These are phyloP conservation scores for Apodemia duryi DNA, from an alignment of 2,888 invertebrate genomes.

Conservation along the genomic window DNA sequence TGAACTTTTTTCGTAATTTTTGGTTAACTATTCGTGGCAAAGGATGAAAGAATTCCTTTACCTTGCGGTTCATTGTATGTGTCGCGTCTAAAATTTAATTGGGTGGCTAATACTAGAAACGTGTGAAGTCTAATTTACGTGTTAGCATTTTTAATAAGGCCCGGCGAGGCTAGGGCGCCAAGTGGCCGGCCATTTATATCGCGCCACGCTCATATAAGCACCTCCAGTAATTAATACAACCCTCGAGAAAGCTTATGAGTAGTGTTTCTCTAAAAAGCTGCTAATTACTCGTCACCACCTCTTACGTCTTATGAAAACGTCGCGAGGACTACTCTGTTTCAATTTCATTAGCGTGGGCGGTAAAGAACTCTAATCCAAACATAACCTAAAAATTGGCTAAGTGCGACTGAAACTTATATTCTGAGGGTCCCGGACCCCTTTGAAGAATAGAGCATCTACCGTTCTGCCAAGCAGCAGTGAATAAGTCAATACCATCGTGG, in stretches of 20 bases:
- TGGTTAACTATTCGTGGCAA: not conserved
- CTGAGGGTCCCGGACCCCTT: no score
- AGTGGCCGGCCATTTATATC: constrained; percentile 74
- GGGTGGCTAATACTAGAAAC: constrained; percentile 71
- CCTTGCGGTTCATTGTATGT: constrained; percentile 52
- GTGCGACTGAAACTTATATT: no score
- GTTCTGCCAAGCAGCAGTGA: no score
- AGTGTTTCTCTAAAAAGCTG: constrained; percentile 72
- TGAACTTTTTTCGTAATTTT: not conserved
- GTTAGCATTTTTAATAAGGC: constrained; percentile 79
- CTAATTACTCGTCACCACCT: constrained; percentile 68
- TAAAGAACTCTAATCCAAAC: constrained; percentile 26
- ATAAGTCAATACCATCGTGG: no score
- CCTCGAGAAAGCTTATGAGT: constrained; percentile 77
- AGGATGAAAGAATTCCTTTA: constrained; percentile 1
- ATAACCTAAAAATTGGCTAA: constrained; percentile 36
- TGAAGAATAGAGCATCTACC: no score
- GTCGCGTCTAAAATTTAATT: constrained; percentile 70
- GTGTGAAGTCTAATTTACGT: constrained; percentile 72
- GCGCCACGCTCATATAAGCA: constrained; percentile 61
- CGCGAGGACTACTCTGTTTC: constrained; percentile 25
- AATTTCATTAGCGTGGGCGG: constrained; percentile 8
- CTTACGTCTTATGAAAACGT: constrained; percentile 41
- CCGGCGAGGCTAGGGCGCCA: constrained; percentile 67
- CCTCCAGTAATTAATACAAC: constrained; percentile 75